Base-by-base conservation (phyloP, 2,797 vertebrate species). In the Pogonophryne albipinna region DNA sequence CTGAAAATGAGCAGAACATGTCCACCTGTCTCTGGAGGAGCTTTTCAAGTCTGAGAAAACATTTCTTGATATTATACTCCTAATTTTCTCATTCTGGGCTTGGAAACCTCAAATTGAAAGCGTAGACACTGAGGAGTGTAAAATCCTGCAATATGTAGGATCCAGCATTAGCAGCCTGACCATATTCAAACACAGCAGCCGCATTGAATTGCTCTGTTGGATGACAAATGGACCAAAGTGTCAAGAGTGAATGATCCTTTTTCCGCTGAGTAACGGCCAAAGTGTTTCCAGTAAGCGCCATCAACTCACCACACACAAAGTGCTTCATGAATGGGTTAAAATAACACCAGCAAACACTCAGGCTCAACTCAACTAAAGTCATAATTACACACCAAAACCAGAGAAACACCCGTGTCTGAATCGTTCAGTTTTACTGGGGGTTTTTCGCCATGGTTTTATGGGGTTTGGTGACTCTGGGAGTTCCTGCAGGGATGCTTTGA, bases 381-480 rank as follows among this genome's bases (percentile, higher is more conserved):
- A 47, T 78, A 79, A 86, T 90, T 87, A 72, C 59, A 72, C 59
- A 23, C 56, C n/a, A 23, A 55, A 71, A 64, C 74, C 83, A 87
- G 66, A 82, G 84, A 85, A 87, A 80, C 71, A 75, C 31, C 71
- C 15, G 50, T 67, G 66, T 80, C 56, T 79, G 52, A 66, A 74
- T 44, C 50, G 62, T 59, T 23, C 9, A 75, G 50, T 60, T 60
- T 67, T 64, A 77, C 66, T 63, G 82, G 50, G 47, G 70, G 71
- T 83, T 71, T 69, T 83, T 64, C 12, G 17, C 60, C 44, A 57
- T 42, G 72, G 64, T 71, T 76, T 87, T 83, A 70, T 55, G 83
- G 57, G 62, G 62, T 72, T 83, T 69, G 31, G 65, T 49, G 77
- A 69, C 55, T 62, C 61, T 58, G 52, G 68, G 70, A 80, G 75